phyloP scores from a whole-genome alignment of 2,888 invertebrate species.

The Clivina fossor region DNA sequence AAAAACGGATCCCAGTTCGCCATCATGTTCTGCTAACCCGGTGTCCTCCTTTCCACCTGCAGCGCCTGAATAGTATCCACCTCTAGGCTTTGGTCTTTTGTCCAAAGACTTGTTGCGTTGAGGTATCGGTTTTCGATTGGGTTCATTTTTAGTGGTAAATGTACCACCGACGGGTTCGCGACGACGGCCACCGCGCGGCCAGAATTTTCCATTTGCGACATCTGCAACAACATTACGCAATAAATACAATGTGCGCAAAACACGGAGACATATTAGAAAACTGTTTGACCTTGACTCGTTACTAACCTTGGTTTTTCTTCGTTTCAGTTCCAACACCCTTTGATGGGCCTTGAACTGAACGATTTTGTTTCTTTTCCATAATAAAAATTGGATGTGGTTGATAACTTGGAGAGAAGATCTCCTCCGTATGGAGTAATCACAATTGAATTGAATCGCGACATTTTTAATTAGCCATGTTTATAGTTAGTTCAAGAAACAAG shows the following conservation, averaged over 20 bases:
- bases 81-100: slow-evolving; percentile 72
- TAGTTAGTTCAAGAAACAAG: slow-evolving; percentile 60
- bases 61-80: slow-evolving; percentile 58
- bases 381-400: slow-evolving; percentile 59
- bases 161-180: slow-evolving; percentile 61
- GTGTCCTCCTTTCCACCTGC: slow-evolving; percentile 71
- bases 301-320: slow-evolving; percentile 72
- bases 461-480: slow-evolving; percentile 83
- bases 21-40: slow-evolving; percentile 62
- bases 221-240: slow-evolving; percentile 44
- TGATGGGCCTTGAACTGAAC: slow-evolving; percentile 67
- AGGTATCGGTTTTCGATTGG: slow-evolving; percentile 67
- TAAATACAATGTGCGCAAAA: slow-evolving; percentile 28
- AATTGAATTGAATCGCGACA: slow-evolving; percentile 71
- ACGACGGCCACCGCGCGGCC: slow-evolving; percentile 64
- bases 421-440: slow-evolving; percentile 74
- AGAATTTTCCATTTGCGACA: slow-evolving; percentile 61
- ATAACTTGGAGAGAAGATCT: slow-evolving; percentile 61
- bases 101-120: slow-evolving; percentile 68
- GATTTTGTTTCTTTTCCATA: slow-evolving; percentile 79
- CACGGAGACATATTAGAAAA: slow-evolving; percentile 13
- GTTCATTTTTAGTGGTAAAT: slow-evolving; percentile 62
- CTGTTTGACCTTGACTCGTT: slow-evolving; percentile 8
- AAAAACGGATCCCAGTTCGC: slow-evolving; percentile 83
- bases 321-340: slow-evolving; percentile 73